Evolutionary conservation across 64 coral and sea anemone genomes (phyloP).

Genomic region (Montipora cactus): DNA sequence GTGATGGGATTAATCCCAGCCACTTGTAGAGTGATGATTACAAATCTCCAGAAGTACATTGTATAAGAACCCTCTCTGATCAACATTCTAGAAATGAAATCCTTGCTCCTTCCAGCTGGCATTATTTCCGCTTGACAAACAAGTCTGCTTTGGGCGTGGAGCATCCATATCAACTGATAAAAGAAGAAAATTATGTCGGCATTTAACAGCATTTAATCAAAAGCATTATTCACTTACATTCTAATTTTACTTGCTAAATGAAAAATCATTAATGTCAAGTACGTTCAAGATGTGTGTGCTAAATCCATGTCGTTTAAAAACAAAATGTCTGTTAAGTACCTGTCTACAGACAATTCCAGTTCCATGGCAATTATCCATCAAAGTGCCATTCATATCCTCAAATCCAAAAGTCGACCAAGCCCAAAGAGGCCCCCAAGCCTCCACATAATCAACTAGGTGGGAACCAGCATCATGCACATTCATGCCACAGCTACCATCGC

Average conservation of each 20-base stretch:
- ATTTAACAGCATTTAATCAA: no score
- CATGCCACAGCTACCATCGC: no score
- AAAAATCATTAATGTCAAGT: no score
- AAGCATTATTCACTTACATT: no score
- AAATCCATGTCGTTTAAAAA: no score
- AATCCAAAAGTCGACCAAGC: constrained; percentile 81
- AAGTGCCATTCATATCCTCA: constrained; percentile 77
- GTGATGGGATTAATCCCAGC: neutral
- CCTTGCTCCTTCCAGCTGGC: neutral
- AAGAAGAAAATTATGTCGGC: no score
- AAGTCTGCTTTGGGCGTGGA: constrained; percentile 63
- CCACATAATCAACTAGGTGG: no score
- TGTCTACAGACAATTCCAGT: constrained; percentile 81
- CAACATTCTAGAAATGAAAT: constrained; percentile 51
- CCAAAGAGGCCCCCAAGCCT: no score
- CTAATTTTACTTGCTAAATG: no score
- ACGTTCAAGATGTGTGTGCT: no score
- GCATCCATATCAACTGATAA: constrained; percentile 49
- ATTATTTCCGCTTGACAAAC: neutral
- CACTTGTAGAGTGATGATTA: neutral
- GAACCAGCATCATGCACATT: no score
- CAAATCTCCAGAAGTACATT: neutral
- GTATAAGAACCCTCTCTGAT: constrained; percentile 26
- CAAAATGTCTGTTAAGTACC: neutral
- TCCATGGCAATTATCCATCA: constrained; percentile 50